A percentile compares a stretch with the other conserved stretches of the same genome.
These are phyloP conservation scores for Odocoileus virginianus DNA, from an alignment of 2,113 vertebrate species.

Conservation along the genomic window DNA sequence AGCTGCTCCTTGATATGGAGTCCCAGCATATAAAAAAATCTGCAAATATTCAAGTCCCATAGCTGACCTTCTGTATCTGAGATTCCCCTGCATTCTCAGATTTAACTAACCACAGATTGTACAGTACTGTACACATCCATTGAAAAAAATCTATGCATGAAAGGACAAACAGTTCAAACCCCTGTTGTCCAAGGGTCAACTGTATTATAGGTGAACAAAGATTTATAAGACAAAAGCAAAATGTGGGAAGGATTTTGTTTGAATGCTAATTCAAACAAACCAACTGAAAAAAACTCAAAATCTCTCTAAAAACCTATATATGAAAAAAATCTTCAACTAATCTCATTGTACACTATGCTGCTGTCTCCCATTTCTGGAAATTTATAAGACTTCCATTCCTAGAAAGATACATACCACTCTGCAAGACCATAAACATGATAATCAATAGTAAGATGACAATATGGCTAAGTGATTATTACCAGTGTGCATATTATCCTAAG, in stretches of 20 bases:
- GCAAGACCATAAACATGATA: background rate
- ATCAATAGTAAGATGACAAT: background rate
- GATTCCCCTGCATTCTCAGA: background rate
- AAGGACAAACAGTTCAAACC: background rate
- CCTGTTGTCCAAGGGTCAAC: background rate
- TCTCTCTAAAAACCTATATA: background rate
- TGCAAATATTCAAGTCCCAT: background rate
- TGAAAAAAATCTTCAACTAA: background rate
- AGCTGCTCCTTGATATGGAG: background rate
- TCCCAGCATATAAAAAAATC: background rate
- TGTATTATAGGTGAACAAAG: background rate
- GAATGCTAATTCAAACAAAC: background rate
- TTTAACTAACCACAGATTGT: background rate
- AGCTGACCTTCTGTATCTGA: background rate
- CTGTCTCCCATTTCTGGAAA: background rate
- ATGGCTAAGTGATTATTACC: background rate
- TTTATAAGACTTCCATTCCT: background rate
- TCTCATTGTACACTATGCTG: background rate
- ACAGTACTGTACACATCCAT: background rate
- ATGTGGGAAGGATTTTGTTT: background rate
- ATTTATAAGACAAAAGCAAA: conserved; percentile 17
- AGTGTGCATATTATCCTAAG: background rate
- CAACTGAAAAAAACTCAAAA: background rate
- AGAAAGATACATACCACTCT: background rate
- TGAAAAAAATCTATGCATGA: background rate